Evolutionary conservation across 53 echinoderm and acorn worm species (phyloP).

Genomic region (Henricia sp.): DNA sequence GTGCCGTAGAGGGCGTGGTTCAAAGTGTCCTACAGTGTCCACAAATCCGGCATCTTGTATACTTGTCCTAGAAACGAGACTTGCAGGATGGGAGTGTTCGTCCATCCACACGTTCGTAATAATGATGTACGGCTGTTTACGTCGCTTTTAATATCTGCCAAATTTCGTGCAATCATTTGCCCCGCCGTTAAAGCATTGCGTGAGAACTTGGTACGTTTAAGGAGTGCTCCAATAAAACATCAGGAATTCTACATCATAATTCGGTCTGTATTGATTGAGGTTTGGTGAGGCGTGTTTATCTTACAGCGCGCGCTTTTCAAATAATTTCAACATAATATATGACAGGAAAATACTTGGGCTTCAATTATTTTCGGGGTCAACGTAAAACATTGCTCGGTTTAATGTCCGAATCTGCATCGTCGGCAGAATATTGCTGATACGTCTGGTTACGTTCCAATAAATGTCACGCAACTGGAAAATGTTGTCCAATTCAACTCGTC

Average conservation of each 20-base stretch:
- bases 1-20: no score
- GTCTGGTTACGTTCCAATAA: no score
- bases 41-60: no score
- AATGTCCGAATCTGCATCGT: no score
- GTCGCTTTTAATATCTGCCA: not conserved
- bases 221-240: slow-evolving; percentile 3
- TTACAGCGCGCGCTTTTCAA: not conserved
- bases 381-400: no score
- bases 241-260: slow-evolving; percentile 10
- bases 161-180: not conserved
- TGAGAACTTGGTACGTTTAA: slow-evolving; percentile 8
- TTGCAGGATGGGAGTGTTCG: no score
- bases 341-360: not conserved
- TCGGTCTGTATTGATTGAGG: not conserved
- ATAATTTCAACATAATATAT: not conserved
- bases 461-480: no score
- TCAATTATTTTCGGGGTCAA: slow-evolving; percentile 15
- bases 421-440: no score
- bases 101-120: not conserved
- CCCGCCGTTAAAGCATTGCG: not conserved
- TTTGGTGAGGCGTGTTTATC: not conserved
- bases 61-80: no score
- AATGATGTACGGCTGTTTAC: slow-evolving; percentile 11
- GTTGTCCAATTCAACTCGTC: no score
- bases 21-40: no score